A percentile compares a stretch with the other conserved stretches of the same genome.
These are phyloP conservation scores for Thymelicus sylvestris DNA, from an alignment of 2,888 invertebrate species.

Conservation along the genomic window DNA sequence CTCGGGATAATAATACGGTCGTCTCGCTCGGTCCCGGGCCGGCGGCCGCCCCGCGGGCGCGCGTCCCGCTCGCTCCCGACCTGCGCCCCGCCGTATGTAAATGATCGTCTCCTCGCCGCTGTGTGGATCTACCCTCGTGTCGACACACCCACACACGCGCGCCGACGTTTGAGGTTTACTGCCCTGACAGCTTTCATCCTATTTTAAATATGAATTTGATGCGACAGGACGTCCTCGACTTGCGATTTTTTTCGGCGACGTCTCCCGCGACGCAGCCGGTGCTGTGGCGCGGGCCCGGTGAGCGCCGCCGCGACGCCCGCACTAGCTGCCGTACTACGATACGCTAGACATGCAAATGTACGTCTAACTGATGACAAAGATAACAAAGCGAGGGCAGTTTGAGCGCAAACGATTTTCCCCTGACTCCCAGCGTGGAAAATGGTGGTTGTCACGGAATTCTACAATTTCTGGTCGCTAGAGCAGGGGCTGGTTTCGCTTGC, in stretches of 20 bases:
- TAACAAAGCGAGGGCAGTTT: constrained; percentile 69
- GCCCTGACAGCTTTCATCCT: constrained; percentile 81
- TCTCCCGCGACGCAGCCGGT: constrained; percentile 18
- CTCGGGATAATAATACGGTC: constrained; percentile 77
- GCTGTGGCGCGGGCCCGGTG: constrained; percentile 12
- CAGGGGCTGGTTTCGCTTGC: constrained; percentile 53
- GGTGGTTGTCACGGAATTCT: constrained; percentile 30
- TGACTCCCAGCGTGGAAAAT: constrained; percentile 47
- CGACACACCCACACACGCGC: constrained; percentile 58
- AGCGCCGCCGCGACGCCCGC: constrained; percentile 15
- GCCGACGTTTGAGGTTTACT: constrained; percentile 76
- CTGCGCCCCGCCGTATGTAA: constrained; percentile 80
- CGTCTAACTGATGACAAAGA: constrained; percentile 71
- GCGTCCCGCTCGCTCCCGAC: constrained; percentile 59
- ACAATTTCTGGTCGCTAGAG: constrained; percentile 24
- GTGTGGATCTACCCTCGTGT: constrained; percentile 68
- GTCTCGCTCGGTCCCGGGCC: constrained; percentile 70
- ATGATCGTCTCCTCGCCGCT: constrained; percentile 76
- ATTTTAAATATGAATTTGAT: constrained; percentile 78
- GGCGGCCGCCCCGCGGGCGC: constrained; percentile 60
- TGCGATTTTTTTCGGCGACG: constrained; percentile 26
- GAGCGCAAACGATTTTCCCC: constrained; percentile 65
- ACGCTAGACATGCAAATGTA: constrained; percentile 61
- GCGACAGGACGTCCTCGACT: constrained; percentile 62
- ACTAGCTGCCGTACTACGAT: constrained; percentile 14